Evolutionary conservation across 2,888 invertebrate species (phyloP).

Genomic region (Mechanitis mazaeus): DNA sequence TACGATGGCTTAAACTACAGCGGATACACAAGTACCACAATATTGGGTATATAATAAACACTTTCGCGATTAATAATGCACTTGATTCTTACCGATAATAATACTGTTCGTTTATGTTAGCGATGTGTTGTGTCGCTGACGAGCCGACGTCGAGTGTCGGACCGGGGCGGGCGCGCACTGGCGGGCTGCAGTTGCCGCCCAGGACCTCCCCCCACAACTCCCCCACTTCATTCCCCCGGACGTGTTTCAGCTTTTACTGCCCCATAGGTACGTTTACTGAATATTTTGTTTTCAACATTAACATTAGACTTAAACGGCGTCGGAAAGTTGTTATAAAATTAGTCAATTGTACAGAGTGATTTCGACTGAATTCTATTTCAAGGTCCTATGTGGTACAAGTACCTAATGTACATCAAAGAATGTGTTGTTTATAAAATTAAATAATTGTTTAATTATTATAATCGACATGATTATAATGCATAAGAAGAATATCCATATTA

Average conservation of each 20-base stretch:
- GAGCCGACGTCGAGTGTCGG: slow-evolving; percentile 78
- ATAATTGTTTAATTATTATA: too few relatives aligned
- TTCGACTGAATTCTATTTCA: too few relatives aligned
- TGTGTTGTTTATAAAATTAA: too few relatives aligned
- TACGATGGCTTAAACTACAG: slow-evolving; percentile 62
- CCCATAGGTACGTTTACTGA: slow-evolving; percentile 16
- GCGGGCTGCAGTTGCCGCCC: slow-evolving; percentile 40
- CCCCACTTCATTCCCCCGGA: slow-evolving; percentile 44
- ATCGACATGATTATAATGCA: too few relatives aligned
- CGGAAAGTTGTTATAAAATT: background rate
- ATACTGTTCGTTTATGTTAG: slow-evolving; percentile 67
- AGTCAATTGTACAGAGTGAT: too few relatives aligned
- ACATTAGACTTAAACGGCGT: slow-evolving; percentile 5
- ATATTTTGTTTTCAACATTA: slow-evolving; percentile 16
- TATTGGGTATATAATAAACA: slow-evolving; percentile 37
- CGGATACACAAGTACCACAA: slow-evolving; percentile 39
- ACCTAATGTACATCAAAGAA: too few relatives aligned
- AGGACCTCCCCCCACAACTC: slow-evolving; percentile 30
- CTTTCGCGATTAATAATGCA: slow-evolving; percentile 51
- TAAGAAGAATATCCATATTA: too few relatives aligned
- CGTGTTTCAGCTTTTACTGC: slow-evolving; percentile 40
- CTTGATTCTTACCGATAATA: slow-evolving; percentile 69
- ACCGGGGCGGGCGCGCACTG: slow-evolving; percentile 74
- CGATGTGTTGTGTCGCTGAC: slow-evolving; percentile 69
- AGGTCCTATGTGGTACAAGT: too few relatives aligned